Evolutionary conservation across 2,888 invertebrate genomes (phyloP), one percentile per base, ranked within the genome.

Genomic region (Busseola fusca): DNA sequence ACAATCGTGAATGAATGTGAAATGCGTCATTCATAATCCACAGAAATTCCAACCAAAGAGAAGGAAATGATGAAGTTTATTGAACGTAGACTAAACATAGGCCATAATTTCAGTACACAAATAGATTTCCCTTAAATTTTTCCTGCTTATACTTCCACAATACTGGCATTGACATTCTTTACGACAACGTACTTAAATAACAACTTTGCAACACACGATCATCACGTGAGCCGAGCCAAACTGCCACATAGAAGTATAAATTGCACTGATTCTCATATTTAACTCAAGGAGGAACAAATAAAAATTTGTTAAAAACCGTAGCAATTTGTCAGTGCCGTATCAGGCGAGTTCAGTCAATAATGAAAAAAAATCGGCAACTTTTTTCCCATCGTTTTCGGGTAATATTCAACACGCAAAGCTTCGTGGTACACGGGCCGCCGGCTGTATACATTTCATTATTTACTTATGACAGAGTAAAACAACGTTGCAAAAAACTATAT

Each of bases 321-420:
- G 93, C 93, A 91, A 94, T 94, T 95, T 95, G 92, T 94, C 94
- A 94, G 93, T 89, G 91, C 90, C 90, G 88, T 91, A 94, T 93
- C 92, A 91, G 90, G 88, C 88, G 87, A 88, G 90, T 88, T 92
- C 90, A 94, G 92, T 93, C 94, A 92, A 94, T 95, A 94, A 91
- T 93, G 93, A 93, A 93, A 93, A 91, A 87, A 89, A 90, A 87
- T 84, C 81, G 80, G 83, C 82, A 78, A 72, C 67, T 85, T 93
- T 93, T 94, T 94, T 93, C 89, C 69, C 81, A 77, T 91, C 90
- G 87, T 93, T 93, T 93, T 92, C 88, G 87, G 92, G 91, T 87
- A 90, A 91, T 91, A 91, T 91, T 89, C 89, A 90, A 90, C 95
- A 95, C 95, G 95, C 95, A 88, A 95, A 87, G 91, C 90, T 92